Evolutionary conservation across 2,888 invertebrate genomes (phyloP), one percentile per base, ranked within the genome.

Genomic region (Gnatocerus cornutus): DNA sequence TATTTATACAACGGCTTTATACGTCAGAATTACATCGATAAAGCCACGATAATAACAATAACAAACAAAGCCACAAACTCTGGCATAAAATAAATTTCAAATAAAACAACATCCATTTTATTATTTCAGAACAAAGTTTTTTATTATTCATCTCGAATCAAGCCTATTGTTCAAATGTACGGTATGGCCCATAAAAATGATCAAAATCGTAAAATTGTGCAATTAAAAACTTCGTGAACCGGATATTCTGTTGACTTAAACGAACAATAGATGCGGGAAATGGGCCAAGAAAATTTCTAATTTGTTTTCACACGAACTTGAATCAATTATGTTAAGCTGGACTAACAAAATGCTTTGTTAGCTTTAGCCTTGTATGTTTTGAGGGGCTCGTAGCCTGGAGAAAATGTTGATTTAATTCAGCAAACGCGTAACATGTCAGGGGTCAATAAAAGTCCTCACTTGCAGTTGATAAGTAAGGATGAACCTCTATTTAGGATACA

Each of bases 401-500:
- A 37, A n/a, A n/a, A n/a, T 33, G 52, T 13, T 30, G 37, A 16
- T 39, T 55, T 55, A 52, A 52, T 30, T 13, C 13, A 13, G 10
- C 13, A 10, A 7, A 13, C 46, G 48, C 27, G 16, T 27, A n/a
- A 50, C n/a, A n/a, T 27, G 29, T 29, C 48, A 50, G 5, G 48
- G 21, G 48, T 10, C 27, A 10, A 50, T 3, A 27, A 29, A 50
- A 50, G 10, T 37, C 39, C 14, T 37, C 55, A 16, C 13, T 6
- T 30, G 46, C 45, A 14, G 27, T 12, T 45, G 61, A 50, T 50
- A 63, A 63, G 39, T 53, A 53, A 63, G 16, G 63, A 39, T 50
- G 48, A 10, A 21, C 48, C 75, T 70, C 77, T 76, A 78, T 78
- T 77, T 73, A 71, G 74, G 74, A 71, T 74, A 78, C 77, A 80